These are phyloP conservation scores for Hippocampus guttulatus DNA, from an alignment of 2,113 vertebrate genomes.

Conservation along the genomic window DNA sequence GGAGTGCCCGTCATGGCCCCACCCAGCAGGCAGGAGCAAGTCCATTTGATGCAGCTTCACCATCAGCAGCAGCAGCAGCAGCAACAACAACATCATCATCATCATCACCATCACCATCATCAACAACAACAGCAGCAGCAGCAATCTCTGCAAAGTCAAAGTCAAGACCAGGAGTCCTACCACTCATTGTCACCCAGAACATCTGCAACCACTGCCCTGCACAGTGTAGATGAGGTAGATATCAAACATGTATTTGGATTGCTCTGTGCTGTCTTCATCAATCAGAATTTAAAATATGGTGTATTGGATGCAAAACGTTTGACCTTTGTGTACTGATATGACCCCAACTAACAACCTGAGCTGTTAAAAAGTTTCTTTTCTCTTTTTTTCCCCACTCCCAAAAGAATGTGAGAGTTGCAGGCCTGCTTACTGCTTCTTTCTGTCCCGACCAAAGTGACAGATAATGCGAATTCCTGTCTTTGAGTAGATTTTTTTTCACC, in stretches of 20 bases:
- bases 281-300: not conserved
- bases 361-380: too few species aligned
- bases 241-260: not conserved
- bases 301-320: not conserved
- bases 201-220: slow-evolving; percentile 87
- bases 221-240: slow-evolving; percentile 94
- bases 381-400: too few species aligned
- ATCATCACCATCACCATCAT: slow-evolving; percentile 38
- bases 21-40: slow-evolving; percentile 81
- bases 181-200: slow-evolving; percentile 84
- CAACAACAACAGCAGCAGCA: slow-evolving; percentile 55
- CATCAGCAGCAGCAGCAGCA: slow-evolving; percentile 77
- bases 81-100: slow-evolving; percentile 51
- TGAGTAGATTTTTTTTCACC: too few species aligned
- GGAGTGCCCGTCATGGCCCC: slow-evolving; percentile 87
- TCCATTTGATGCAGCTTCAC: slow-evolving; percentile 89
- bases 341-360: too few species aligned
- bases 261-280: not conserved
- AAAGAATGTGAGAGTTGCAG: too few species aligned
- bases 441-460: too few species aligned
- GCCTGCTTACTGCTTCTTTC: too few species aligned
- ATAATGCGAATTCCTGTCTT: too few species aligned
- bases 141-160: slow-evolving; percentile 66
- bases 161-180: slow-evolving; percentile 84
- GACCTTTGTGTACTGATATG: too few species aligned